A percentile compares a stretch with the other conserved stretches of the same genome.
Conservation (phyloP, 2,888 invertebrate species). For the Ecdyonurus torrentis region DNA sequence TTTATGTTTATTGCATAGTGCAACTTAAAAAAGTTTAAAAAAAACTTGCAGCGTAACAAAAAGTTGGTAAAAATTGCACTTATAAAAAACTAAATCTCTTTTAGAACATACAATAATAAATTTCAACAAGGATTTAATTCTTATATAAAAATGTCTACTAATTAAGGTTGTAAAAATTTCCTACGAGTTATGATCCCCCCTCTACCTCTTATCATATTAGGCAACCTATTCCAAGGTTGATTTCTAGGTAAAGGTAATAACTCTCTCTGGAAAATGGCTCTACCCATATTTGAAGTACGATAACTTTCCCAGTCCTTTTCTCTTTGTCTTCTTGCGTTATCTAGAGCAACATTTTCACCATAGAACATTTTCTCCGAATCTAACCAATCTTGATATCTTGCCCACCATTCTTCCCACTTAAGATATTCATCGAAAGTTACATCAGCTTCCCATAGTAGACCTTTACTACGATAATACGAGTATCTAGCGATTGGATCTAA, state of each 20-base stretch:
- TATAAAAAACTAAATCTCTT: too few species aligned
- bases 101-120: too few species aligned
- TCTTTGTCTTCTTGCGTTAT: background rate
- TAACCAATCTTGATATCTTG: constrained; percentile 80
- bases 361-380: constrained; percentile 42
- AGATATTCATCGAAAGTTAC: constrained; percentile 55
- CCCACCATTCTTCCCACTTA: constrained; percentile 94
- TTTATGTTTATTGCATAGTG: too few species aligned
- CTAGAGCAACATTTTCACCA: background rate
- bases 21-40: too few species aligned
- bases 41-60: too few species aligned
- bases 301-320: constrained; percentile 2
- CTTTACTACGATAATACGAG: constrained; percentile 67
- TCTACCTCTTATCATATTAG: background rate
- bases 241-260: background rate
- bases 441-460: constrained; percentile 61
- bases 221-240: background rate
- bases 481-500: constrained; percentile 68
- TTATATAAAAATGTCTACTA: too few species aligned
- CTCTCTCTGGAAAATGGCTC: background rate
- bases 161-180: background rate
- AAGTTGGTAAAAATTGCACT: too few species aligned
- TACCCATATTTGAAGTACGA: background rate
- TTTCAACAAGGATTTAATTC: too few species aligned
- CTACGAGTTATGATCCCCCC: background rate